Conservation (phyloP, 2,113 vertebrate species). For the Tachysurus vachellii region DNA sequence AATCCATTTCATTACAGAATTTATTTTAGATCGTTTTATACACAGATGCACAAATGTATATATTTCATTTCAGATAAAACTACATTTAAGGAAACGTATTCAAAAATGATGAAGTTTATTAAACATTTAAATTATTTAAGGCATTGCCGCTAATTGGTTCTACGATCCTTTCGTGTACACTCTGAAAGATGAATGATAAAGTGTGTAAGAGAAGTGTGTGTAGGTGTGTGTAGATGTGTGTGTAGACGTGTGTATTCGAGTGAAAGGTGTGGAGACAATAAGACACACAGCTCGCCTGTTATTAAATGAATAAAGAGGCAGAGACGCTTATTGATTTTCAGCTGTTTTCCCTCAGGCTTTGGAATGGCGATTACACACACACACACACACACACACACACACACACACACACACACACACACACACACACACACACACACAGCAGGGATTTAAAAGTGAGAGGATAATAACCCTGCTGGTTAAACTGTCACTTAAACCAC, state of each 20-base stretch:
- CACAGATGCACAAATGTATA: background rate
- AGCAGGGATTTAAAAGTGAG: slow-evolving; percentile 74
- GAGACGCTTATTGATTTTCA: slow-evolving; percentile 81
- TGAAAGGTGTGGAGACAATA: slow-evolving; percentile 62
- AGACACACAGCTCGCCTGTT: slow-evolving; percentile 77
- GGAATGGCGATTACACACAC: slow-evolving; percentile 71
- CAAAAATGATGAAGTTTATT: background rate
- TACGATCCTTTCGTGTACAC: background rate
- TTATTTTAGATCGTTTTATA: background rate
- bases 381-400: slow-evolving; percentile 56
- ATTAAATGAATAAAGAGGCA: slow-evolving; percentile 81
- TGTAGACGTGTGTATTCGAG: background rate
- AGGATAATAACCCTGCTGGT: slow-evolving; percentile 76
- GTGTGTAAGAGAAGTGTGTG: no score
- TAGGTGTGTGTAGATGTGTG: background rate
- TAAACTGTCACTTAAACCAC: slow-evolving; percentile 76
- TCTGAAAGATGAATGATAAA: background rate
- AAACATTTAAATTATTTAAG: background rate
- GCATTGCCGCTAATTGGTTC: background rate
- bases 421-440: slow-evolving; percentile 59
- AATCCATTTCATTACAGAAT: background rate
- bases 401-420: slow-evolving; percentile 62
- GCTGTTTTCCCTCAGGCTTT: slow-evolving; percentile 75
- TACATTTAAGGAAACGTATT: background rate
- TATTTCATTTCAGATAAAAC: background rate